Percentiles rank a stretch among this genome's conserved stretches.
phyloP scores from a whole-genome alignment of 2,113 vertebrate genomes.

The Ophthalmolycus amberensis region DNA sequence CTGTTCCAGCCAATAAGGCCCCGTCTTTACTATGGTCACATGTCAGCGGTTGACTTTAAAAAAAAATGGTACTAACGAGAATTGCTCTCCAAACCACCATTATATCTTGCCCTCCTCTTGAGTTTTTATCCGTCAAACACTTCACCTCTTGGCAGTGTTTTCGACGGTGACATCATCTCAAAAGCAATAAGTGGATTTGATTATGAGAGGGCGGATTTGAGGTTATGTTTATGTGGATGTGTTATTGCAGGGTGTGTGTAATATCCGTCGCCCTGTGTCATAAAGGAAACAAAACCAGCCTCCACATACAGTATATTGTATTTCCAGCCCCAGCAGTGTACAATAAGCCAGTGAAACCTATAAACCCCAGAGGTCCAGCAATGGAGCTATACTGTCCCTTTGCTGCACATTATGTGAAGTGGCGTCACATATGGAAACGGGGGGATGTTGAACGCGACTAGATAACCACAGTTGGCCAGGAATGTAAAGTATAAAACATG shows the following conservation, averaged over 20 bases:
- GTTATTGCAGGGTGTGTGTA: slow-evolving; percentile 31
- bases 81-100: slow-evolving; percentile 2
- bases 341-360: slow-evolving; percentile 35
- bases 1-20: slow-evolving; percentile 18
- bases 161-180: slow-evolving; percentile 55
- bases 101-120: neutral
- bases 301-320: slow-evolving; percentile 23
- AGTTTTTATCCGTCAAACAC: slow-evolving; percentile 29
- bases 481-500: slow-evolving; percentile 71
- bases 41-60: neutral
- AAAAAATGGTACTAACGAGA: slow-evolving; percentile 9
- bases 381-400: slow-evolving; percentile 38
- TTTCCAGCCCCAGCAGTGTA: slow-evolving; percentile 13
- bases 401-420: slow-evolving; percentile 47
- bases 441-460: slow-evolving; percentile 45
- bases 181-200: slow-evolving; percentile 55
- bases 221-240: slow-evolving; percentile 55
- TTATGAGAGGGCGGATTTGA: slow-evolving; percentile 59
- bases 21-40: neutral
- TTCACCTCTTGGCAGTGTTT: slow-evolving; percentile 36
- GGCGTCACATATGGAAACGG: slow-evolving; percentile 59
- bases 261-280: slow-evolving; percentile 35
- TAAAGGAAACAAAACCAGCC: slow-evolving; percentile 46
- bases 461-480: slow-evolving; percentile 56
- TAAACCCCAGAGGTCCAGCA: slow-evolving; percentile 45